Percentiles rank a stretch among this genome's conserved stretches.
Conservation (phyloP, 2,797 vertebrate species). For the Labroides dimidiatus region DNA sequence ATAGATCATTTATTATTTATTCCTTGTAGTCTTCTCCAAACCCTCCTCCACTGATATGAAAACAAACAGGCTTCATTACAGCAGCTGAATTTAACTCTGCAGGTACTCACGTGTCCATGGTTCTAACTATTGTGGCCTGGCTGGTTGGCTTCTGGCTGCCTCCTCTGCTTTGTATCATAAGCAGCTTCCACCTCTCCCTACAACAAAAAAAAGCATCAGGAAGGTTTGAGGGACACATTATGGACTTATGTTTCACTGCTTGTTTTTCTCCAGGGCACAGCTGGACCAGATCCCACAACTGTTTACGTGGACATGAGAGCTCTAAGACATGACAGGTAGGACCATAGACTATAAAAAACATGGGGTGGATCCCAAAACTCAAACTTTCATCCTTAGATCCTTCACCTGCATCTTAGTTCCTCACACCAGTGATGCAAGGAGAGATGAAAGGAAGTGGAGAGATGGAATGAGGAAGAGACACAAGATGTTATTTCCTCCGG, state of each 20-base stretch:
- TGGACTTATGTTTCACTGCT: conserved; percentile 22
- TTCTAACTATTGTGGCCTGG: conserved; percentile 59
- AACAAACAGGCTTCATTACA: conserved; percentile 16
- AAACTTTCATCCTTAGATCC: no score
- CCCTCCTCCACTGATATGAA: background rate
- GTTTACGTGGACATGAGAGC: conserved; percentile 98
- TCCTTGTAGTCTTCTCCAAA: background rate
- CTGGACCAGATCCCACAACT: conserved; percentile 95
- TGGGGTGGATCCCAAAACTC: no score
- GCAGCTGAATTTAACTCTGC: conserved; percentile 15
- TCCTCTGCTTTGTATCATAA: conserved; percentile 59
- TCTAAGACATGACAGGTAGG: conserved; percentile 93
- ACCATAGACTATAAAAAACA: no score
- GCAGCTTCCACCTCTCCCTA: conserved; percentile 58
- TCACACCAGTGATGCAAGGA: no score
- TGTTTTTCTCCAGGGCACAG: conserved; percentile 86
- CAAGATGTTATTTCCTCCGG: no score
- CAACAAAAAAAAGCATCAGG: conserved; percentile 10
- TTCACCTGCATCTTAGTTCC: no score
- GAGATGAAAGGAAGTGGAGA: no score
- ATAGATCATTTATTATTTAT: background rate
- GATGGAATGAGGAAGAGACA: no score
- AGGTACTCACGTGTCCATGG: conserved; percentile 25
- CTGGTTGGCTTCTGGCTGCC: conserved; percentile 78
- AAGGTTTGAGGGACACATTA: background rate